Percentiles rank a stretch among this genome's conserved stretches.
Conservation (phyloP, 2,113 vertebrate species). For the Bombycilla garrulus region DNA sequence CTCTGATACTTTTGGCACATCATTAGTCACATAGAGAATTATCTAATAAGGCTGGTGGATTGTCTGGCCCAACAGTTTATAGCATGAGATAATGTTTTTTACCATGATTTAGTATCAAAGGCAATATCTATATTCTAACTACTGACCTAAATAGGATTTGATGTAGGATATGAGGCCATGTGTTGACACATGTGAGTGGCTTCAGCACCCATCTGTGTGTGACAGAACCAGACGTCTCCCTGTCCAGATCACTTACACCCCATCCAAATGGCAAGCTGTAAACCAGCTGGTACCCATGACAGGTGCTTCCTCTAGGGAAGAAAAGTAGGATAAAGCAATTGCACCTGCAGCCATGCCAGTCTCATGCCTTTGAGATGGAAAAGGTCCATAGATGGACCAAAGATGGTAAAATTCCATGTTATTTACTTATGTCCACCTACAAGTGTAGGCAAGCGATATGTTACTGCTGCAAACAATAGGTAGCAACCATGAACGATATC, state of each 20-base stretch:
- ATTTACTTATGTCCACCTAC: neutral
- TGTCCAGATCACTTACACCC: neutral
- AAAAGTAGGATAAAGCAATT: neutral
- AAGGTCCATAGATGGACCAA: neutral
- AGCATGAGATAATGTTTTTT: neutral
- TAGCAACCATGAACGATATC: accelerated
- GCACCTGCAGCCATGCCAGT: neutral
- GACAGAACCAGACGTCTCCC: neutral
- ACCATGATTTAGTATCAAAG: neutral
- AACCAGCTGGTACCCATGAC: neutral
- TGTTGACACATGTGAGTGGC: neutral
- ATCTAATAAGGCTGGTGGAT: neutral
- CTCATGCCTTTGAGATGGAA: neutral
- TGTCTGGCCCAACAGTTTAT: neutral
- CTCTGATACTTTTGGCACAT: neutral
- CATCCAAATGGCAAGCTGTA: neutral
- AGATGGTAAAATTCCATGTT: neutral
- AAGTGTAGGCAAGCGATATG: neutral
- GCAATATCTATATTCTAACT: neutral
- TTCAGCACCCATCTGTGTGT: neutral
- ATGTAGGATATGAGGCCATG: neutral
- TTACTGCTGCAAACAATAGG: neutral
- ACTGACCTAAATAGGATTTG: neutral
- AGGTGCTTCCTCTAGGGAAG: neutral
- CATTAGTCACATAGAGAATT: neutral